These are phyloP conservation scores for Dasysyrphus tricinctus DNA, from an alignment of 2,888 invertebrate species.

Conservation along the genomic window DNA sequence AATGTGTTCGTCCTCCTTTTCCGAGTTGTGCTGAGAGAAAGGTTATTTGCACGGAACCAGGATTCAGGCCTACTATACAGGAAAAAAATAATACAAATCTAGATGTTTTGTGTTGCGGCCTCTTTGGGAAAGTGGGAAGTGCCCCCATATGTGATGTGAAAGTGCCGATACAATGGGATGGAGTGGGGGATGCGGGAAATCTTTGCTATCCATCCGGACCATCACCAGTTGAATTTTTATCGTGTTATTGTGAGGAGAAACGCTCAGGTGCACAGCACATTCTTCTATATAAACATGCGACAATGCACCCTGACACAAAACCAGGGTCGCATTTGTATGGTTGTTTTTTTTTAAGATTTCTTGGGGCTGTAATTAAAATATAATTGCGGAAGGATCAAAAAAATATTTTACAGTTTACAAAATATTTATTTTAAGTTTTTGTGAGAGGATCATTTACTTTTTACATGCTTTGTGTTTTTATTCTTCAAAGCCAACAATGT, in stretches of 20 bases:
- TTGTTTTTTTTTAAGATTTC: neutral
- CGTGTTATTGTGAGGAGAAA: conserved; percentile 56
- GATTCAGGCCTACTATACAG: conserved; percentile 46
- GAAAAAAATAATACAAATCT: conserved; percentile 56
- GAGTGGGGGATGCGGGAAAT: conserved; percentile 38
- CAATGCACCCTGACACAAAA: neutral
- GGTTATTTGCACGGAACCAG: conserved; percentile 26
- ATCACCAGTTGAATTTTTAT: conserved; percentile 74
- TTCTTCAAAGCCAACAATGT: too few species aligned
- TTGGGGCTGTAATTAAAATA: neutral
- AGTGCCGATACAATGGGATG: conserved; percentile 32
- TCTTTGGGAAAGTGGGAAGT: conserved; percentile 51
- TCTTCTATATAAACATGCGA: neutral
- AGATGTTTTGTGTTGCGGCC: conserved; percentile 62
- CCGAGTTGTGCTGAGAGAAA: conserved; percentile 30
- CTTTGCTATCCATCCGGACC: conserved; percentile 68
- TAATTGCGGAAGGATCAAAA: conserved; percentile 12
- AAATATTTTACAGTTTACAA: too few species aligned
- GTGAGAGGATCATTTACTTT: too few species aligned
- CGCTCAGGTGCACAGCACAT: conserved; percentile 38
- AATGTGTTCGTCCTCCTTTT: conserved; percentile 62
- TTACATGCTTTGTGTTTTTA: too few species aligned
- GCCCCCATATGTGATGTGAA: conserved; percentile 9
- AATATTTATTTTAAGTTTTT: too few species aligned
- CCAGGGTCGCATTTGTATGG: conserved; percentile 16